These are phyloP conservation scores for Orthonevra nobilis DNA, from an alignment of 2,888 invertebrate species.

Conservation along the genomic window DNA sequence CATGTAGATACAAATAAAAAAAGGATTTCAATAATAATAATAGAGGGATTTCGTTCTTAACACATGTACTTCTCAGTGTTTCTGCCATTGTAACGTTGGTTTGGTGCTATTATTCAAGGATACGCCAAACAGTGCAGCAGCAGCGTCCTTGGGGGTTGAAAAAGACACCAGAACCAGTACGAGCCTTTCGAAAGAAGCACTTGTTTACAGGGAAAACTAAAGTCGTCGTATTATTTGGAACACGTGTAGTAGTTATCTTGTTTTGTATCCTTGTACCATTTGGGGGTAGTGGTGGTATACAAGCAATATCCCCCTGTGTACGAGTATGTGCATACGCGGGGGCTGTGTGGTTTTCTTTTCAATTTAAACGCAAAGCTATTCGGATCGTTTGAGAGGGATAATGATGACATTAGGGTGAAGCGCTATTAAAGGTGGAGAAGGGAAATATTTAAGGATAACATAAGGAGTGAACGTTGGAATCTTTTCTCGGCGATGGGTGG, in stretches of 20 bases:
- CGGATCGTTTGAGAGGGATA: conserved; percentile 55
- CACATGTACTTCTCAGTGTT: conserved; percentile 64
- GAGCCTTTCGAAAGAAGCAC: conserved; percentile 45
- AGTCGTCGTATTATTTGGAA: no score
- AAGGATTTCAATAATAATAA: conserved; percentile 70
- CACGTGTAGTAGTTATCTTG: conserved; percentile 62
- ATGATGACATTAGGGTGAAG: conserved; percentile 68
- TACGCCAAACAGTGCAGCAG: conserved; percentile 45
- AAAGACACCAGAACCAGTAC: conserved; percentile 31
- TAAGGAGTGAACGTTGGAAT: conserved; percentile 52
- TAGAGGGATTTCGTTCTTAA: conserved; percentile 65
- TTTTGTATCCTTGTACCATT: conserved; percentile 47
- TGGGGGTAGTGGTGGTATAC: conserved; percentile 47
- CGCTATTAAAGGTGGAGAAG: conserved; percentile 42
- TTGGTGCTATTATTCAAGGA: conserved; percentile 64
- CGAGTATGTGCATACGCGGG: conserved; percentile 23
- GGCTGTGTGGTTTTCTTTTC: conserved; percentile 60
- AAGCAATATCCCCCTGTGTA: conserved; percentile 19
- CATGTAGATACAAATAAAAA: conserved; percentile 58
- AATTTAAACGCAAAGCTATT: conserved; percentile 65
- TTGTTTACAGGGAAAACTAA: conserved; percentile 69
- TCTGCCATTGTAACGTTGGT: conserved; percentile 55
- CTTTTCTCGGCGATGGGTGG: no score
- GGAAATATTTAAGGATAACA: conserved; percentile 17
- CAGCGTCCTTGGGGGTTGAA: conserved; percentile 37